Evolutionary conservation across 2,113 vertebrate species (phyloP).

Genomic region (Coturnix japonica): DNA sequence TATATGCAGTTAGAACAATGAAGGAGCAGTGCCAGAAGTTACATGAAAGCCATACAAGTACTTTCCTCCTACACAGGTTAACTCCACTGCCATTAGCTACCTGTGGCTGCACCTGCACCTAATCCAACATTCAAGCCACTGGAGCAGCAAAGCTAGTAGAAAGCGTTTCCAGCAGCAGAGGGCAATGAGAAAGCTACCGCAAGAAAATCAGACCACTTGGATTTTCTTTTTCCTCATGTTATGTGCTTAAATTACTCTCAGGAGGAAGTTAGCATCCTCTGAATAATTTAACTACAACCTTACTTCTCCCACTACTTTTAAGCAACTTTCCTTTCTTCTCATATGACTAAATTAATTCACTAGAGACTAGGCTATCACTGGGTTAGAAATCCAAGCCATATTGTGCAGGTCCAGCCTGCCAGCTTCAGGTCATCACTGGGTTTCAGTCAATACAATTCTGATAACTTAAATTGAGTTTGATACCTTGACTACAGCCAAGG

Average conservation of each 20-base stretch:
- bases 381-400: slow-evolving; percentile 78
- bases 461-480: slow-evolving; percentile 72
- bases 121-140: slow-evolving; percentile 55
- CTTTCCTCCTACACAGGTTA: slow-evolving; percentile 51
- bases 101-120: slow-evolving; percentile 61
- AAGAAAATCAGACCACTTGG: slow-evolving; percentile 53
- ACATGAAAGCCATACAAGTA: slow-evolving; percentile 59
- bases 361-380: slow-evolving; percentile 76
- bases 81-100: slow-evolving; percentile 52
- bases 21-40: slow-evolving; percentile 40
- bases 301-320: slow-evolving; percentile 72
- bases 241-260: slow-evolving; percentile 76
- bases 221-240: slow-evolving; percentile 49
- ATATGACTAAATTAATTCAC: slow-evolving; percentile 70
- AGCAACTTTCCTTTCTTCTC: slow-evolving; percentile 75
- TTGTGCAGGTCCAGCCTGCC: slow-evolving; percentile 87
- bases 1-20: slow-evolving; percentile 35
- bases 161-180: slow-evolving; percentile 71
- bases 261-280: slow-evolving; percentile 66
- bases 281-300: slow-evolving; percentile 79
- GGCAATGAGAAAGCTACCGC: slow-evolving; percentile 46
- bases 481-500: slow-evolving; percentile 72
- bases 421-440: slow-evolving; percentile 79
- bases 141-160: slow-evolving; percentile 64
- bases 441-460: slow-evolving; percentile 76